A percentile compares a stretch with the other conserved stretches of the same genome.
These are phyloP conservation scores for Timema podura DNA, from an alignment of 2,888 invertebrate genomes.

Conservation along the genomic window DNA sequence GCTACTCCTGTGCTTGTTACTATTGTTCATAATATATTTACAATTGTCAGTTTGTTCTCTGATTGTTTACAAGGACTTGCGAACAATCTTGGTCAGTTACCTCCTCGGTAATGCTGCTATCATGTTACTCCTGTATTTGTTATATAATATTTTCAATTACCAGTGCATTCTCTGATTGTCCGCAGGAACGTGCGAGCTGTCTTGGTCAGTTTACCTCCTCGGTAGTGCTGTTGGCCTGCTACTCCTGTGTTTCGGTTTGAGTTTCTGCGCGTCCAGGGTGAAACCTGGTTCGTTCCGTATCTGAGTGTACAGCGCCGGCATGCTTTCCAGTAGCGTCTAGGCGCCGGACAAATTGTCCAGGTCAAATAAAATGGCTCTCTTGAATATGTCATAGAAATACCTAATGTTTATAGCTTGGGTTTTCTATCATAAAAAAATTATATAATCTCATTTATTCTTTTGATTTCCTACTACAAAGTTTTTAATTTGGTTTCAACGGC, in stretches of 20 bases:
- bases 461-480: too few species aligned
- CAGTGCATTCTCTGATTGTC: neutral
- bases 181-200: conserved; percentile 54
- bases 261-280: conserved; percentile 55
- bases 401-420: too few species aligned
- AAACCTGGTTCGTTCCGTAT: conserved; percentile 51
- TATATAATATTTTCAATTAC: too few species aligned
- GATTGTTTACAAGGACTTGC: conserved; percentile 48
- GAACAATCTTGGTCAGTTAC: conserved; percentile 55
- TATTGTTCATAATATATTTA: too few species aligned
- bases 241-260: conserved; percentile 53
- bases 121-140: conserved; percentile 51
- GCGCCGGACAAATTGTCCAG: neutral
- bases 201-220: conserved; percentile 55
- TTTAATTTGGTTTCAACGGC: too few species aligned
- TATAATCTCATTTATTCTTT: too few species aligned
- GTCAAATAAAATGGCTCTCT: too few species aligned
- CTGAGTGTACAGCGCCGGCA: conserved; percentile 47
- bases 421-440: too few species aligned
- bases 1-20: too few species aligned
- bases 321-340: conserved; percentile 35
- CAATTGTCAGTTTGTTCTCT: too few species aligned
- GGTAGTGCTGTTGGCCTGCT: conserved; percentile 50
- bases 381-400: too few species aligned
- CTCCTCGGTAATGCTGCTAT: conserved; percentile 51